These are phyloP conservation scores for Zeus faber DNA, from an alignment of 2,113 vertebrate genomes.

Conservation along the genomic window DNA sequence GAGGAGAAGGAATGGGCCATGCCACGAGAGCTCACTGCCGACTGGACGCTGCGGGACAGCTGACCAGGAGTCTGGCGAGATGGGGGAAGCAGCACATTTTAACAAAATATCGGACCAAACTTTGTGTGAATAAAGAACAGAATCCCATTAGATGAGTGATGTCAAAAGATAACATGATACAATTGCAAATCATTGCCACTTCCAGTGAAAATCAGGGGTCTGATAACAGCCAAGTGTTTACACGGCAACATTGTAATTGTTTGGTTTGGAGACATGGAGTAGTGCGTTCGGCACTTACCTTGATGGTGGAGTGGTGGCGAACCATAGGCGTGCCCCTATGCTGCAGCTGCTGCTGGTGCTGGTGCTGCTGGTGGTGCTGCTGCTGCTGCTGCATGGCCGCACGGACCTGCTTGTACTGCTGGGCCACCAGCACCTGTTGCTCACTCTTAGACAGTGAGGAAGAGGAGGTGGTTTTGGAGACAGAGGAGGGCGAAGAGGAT, in stretches of 20 bases:
- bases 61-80: conserved; percentile 75
- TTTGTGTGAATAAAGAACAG: no score
- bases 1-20: conserved; percentile 84
- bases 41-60: conserved; percentile 78
- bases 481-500: conserved; percentile 50
- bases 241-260: no score
- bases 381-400: conserved; percentile 61
- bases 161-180: no score
- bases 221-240: no score
- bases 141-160: no score
- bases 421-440: conserved; percentile 64
- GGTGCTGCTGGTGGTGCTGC: conserved; percentile 28
- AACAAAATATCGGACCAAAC: neutral
- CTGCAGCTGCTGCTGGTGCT: conserved; percentile 18
- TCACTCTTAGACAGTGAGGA: conserved; percentile 68
- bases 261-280: no score
- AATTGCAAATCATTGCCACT: no score
- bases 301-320: conserved; percentile 83
- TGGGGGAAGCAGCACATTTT: neutral
- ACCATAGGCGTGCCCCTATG: conserved; percentile 70
- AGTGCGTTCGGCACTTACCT: conserved; percentile 67
- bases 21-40: conserved; percentile 70
- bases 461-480: conserved; percentile 59
- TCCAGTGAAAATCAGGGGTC: no score
- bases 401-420: conserved; percentile 75